A percentile compares a stretch with the other conserved stretches of the same genome.
Evolutionary conservation across 2,888 invertebrate genomes (phyloP).

Genomic region (Phlogophora meticulosa): DNA sequence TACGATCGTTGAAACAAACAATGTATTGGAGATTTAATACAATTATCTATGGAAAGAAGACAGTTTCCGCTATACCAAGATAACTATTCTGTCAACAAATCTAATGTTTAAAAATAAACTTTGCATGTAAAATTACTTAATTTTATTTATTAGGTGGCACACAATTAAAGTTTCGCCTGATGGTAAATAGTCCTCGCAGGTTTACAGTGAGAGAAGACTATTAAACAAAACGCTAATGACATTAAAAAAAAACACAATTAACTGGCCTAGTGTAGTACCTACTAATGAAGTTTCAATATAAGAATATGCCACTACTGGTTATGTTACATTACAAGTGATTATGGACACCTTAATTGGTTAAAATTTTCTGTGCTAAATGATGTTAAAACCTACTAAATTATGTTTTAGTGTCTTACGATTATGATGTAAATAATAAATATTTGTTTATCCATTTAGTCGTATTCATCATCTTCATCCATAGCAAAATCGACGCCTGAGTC

Average conservation of each 20-base stretch:
- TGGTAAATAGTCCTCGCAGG: not conserved
- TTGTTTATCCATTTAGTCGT: constrained; percentile 75
- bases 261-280: not conserved
- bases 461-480: constrained; percentile 96
- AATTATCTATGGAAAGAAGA: too few species aligned
- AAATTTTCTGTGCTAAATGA: constrained; percentile 5
- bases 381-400: constrained; percentile 5
- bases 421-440: constrained; percentile 5
- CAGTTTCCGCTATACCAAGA: not conserved
- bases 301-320: too few species aligned
- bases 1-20: too few species aligned
- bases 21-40: too few species aligned
- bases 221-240: not conserved
- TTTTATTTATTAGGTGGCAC: too few species aligned
- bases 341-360: not conserved
- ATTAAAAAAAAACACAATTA: not conserved
- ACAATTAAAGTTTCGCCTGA: not conserved
- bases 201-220: not conserved
- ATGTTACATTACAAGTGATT: too few species aligned
- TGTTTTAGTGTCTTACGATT: constrained; percentile 23
- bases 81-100: not conserved
- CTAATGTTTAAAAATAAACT: not conserved
- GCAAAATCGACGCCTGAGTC: constrained; percentile 96
- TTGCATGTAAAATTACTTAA: not conserved
- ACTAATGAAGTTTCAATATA: too few species aligned